Percentiles rank a stretch among this genome's conserved stretches.
Conservation (phyloP, 2,888 invertebrate species). For the Drosophila niveifrons region DNA sequence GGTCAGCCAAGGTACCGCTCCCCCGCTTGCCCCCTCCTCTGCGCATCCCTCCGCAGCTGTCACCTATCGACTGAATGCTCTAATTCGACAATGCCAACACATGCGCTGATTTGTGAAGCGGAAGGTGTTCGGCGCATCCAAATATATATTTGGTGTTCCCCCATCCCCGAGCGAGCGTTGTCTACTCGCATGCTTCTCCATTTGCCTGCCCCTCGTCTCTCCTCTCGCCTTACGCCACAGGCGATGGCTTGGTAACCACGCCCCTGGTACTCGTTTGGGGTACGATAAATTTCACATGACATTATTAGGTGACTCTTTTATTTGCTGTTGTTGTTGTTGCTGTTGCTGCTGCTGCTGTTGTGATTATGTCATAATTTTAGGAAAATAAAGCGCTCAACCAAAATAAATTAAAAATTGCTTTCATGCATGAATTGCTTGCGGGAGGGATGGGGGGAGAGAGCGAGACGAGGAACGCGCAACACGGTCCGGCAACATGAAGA, state of each 20-base stretch:
- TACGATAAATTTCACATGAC: conserved; percentile 77
- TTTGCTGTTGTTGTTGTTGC: conserved; percentile 41
- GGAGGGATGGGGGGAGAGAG: conserved; percentile 7
- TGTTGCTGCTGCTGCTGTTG: conserved; percentile 44
- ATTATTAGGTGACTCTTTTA: conserved; percentile 76
- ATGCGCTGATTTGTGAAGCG: conserved; percentile 78
- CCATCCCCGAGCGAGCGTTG: conserved; percentile 8
- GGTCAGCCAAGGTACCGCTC: conserved; percentile 64
- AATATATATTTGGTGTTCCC: conserved; percentile 56
- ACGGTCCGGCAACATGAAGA: background rate
- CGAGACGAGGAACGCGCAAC: background rate
- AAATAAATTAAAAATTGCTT: conserved; percentile 82
- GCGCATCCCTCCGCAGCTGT: background rate
- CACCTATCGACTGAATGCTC: conserved; percentile 5
- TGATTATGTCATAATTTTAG: conserved; percentile 83
- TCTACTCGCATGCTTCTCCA: conserved; percentile 38
- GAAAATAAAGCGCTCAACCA: conserved; percentile 80
- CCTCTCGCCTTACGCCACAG: background rate
- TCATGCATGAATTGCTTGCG: conserved; percentile 78
- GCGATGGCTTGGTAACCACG: conserved; percentile 31
- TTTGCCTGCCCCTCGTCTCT: conserved; percentile 21
- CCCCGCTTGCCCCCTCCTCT: background rate
- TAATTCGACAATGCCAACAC: conserved; percentile 59
- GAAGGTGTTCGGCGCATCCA: conserved; percentile 79
- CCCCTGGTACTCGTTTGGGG: conserved; percentile 61